Percentiles rank a stretch among this genome's conserved stretches.
Conservation (phyloP, 2,888 invertebrate species). For the Dilophus febrilis region DNA sequence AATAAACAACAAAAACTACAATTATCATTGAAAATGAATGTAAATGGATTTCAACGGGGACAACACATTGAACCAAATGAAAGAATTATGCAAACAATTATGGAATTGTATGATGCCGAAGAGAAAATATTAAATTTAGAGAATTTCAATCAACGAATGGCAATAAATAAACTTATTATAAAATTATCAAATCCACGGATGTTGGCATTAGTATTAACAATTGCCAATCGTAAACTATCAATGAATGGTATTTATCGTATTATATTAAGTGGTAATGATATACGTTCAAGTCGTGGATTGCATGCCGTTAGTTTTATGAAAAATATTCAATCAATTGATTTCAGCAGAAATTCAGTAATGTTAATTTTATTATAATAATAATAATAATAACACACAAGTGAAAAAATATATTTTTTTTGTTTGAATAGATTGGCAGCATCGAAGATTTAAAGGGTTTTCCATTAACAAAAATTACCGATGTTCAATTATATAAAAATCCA, state of each 20-base stretch:
- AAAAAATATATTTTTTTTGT: not conserved
- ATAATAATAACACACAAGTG: no score
- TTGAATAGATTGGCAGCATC: conserved; percentile 6
- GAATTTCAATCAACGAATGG: conserved; percentile 3
- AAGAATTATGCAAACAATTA: conserved; percentile 4
- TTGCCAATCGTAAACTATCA: conserved; percentile 6
- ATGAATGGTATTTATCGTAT: conserved; percentile 8
- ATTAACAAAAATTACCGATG: conserved; percentile 7
- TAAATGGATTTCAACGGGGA: conserved; percentile 7
- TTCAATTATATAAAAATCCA: conserved; percentile 11
- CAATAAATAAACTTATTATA: conserved; percentile 7
- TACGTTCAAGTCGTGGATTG: conserved; percentile 8
- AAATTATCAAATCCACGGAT: conserved; percentile 6
- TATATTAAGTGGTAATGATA: conserved; percentile 7
- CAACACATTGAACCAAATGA: conserved; percentile 10
- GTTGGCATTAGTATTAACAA: conserved; percentile 5
- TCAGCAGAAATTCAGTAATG: conserved; percentile 7
- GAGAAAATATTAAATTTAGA: conserved; percentile 10
- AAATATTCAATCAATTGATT: conserved; percentile 9
- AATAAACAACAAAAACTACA: conserved; percentile 2
- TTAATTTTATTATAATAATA: no score
- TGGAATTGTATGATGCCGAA: conserved; percentile 7
- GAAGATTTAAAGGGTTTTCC: conserved; percentile 6
- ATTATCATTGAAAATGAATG: conserved; percentile 9
- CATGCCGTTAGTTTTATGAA: conserved; percentile 7